These are phyloP conservation scores for Hypercompe scribonia DNA, from an alignment of 2,888 invertebrate genomes.

Conservation along the genomic window DNA sequence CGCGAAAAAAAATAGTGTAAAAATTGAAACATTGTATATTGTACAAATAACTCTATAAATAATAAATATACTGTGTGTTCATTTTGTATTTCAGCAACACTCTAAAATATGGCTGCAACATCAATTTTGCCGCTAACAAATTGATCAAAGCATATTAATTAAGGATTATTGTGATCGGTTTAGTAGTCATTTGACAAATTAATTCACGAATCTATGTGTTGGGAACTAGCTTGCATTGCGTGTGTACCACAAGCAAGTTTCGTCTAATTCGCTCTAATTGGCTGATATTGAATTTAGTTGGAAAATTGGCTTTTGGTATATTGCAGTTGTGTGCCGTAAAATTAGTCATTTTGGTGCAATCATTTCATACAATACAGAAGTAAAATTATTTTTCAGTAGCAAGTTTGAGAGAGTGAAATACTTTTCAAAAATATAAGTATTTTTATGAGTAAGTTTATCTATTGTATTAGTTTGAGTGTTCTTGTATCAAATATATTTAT, in stretches of 20 bases:
- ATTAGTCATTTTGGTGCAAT: background rate
- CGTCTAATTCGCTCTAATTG: constrained; percentile 10
- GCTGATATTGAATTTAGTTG: constrained; percentile 1
- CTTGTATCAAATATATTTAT: no score
- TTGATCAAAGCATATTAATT: constrained; percentile 9
- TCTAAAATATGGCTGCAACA: background rate
- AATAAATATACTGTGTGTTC: no score
- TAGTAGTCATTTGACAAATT: constrained; percentile 9
- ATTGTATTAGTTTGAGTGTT: no score
- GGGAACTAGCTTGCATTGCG: background rate
- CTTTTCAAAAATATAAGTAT: no score
- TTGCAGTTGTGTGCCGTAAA: background rate
- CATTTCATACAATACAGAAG: background rate
- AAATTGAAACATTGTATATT: no score
- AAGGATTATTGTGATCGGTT: constrained; percentile 13
- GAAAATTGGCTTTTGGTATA: background rate
- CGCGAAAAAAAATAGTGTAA: no score
- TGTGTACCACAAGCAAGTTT: background rate
- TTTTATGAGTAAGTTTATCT: no score
- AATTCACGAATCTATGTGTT: constrained; percentile 3
- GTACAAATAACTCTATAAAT: no score
- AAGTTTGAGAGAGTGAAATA: no score
- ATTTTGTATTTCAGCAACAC: background rate
- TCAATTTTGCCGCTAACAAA: background rate
- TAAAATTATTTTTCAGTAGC: background rate